Evolutionary conservation across 2,113 vertebrate genomes (phyloP).

Genomic region (Sinosuthora webbiana): DNA sequence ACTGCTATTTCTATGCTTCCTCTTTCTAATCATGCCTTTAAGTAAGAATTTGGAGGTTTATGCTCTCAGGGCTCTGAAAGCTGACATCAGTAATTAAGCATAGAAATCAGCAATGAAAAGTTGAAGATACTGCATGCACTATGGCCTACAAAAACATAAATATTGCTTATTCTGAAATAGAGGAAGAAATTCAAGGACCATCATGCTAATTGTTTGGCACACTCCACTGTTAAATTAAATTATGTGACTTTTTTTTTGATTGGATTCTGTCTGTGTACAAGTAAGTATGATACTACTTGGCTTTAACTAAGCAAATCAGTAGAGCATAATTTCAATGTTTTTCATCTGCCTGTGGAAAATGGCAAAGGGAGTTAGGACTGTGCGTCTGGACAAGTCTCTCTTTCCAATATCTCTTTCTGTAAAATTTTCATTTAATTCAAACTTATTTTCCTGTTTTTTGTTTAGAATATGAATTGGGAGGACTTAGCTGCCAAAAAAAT

Average conservation of each 20-base stretch:
- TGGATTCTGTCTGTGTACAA: background rate
- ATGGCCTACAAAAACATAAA: background rate
- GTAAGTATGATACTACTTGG: background rate
- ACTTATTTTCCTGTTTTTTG: conserved; percentile 21
- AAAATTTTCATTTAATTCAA: background rate
- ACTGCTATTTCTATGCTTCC: background rate
- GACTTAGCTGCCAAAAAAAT: conserved; percentile 94
- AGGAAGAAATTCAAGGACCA: background rate
- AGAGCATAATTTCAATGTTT: background rate
- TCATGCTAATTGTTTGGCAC: background rate
- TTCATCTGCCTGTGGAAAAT: background rate
- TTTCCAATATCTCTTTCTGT: background rate
- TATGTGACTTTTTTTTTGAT: background rate
- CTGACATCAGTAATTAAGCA: background rate
- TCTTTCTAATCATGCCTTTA: background rate
- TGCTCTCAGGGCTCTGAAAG: background rate
- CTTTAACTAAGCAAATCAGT: background rate
- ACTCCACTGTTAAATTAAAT: background rate
- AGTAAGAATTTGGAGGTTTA: background rate
- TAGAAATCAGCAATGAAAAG: background rate
- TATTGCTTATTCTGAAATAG: background rate
- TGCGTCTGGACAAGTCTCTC: background rate
- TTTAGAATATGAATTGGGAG: conserved; percentile 94
- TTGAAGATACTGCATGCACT: background rate
- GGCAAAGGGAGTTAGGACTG: background rate